A percentile compares a stretch with the other conserved stretches of the same genome.
These are phyloP conservation scores for Eira barbara DNA, from an alignment of 2,113 vertebrate genomes.

Conservation along the genomic window DNA sequence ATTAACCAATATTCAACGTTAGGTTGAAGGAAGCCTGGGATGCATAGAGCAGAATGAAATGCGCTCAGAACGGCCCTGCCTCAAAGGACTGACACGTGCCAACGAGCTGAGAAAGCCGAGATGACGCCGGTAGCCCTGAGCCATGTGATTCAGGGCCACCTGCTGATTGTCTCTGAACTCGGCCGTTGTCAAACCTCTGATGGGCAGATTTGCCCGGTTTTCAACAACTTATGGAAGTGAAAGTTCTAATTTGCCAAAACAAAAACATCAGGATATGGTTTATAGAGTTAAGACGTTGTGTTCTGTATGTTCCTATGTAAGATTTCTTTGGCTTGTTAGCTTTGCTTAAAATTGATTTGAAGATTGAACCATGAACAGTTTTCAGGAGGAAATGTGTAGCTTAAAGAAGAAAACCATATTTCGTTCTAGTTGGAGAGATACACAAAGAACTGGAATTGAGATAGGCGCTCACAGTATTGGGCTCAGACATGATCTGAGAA, in stretches of 20 bases:
- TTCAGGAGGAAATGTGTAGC: not conserved
- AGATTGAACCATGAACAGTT: not conserved
- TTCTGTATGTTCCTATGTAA: not conserved
- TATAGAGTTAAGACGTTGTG: not conserved
- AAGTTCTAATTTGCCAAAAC: not conserved
- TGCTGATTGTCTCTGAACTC: not conserved
- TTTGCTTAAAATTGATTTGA: not conserved
- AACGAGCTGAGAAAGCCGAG: not conserved
- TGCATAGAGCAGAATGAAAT: not conserved
- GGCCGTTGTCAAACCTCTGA: not conserved
- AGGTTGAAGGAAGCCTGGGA: not conserved
- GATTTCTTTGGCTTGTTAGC: not conserved
- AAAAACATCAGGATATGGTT: not conserved
- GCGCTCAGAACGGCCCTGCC: not conserved
- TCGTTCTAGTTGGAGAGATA: not conserved
- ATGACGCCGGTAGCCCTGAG: not conserved
- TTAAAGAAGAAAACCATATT: not conserved
- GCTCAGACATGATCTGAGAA: not conserved
- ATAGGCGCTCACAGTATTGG: not conserved
- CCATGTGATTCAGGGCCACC: not conserved
- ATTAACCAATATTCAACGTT: not conserved
- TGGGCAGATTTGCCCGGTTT: not conserved
- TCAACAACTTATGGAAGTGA: not conserved
- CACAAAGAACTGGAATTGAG: not conserved
- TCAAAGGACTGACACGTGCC: not conserved